Evolutionary conservation across 2,797 vertebrate genomes (phyloP), one percentile per base, ranked within the genome.

Genomic region (Rhynchonycteris naso): DNA sequence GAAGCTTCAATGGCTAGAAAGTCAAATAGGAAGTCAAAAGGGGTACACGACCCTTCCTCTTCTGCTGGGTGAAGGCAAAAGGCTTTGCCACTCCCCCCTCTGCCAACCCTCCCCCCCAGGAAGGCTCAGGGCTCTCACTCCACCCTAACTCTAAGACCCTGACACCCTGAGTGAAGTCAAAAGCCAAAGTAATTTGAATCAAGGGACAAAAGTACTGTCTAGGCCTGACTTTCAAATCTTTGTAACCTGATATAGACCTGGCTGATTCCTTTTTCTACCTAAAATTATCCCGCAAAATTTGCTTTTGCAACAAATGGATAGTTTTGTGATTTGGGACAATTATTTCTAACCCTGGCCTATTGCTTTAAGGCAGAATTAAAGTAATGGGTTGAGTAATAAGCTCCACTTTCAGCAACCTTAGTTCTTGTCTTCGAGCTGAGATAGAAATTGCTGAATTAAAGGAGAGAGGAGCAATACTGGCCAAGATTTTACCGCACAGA

Each of bases 61-160:
- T 98, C 98, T 98, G 97, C 98, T 98, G 98, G 98, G 96, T 97
- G 96, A 88, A 91, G 65, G 72, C 68, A 85, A 97, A 98, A 97
- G 38, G 95, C 47, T 78, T 85, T 69, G 14, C 18, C 66, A 28
- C 50, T n/a, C 7, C 3, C 22, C 16, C 12, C n/a, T 7, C 8
- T 43, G 8, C 43, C 43, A n/a, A n/a, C 43, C 66, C n/a, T 38
- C 35, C 7, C 3, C 19, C 19, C 15, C 35, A 19, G 56, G 52
- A 79, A 33, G 54, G 18, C 38, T 58, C 30, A n/a, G 19, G 3
- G 19, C 26, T 47, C 21, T n/a, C 6, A 19, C 56, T n/a, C 5
- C 4, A 7, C 15, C 33, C 56, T 28, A 18, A 18, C 33, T 38
- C 54, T 56, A 66, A 92, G 47, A 81, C 24, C 18, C 21, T n/a